Percentiles rank a stretch among this genome's conserved stretches.
Evolutionary conservation across 2,113 vertebrate genomes (phyloP).

Genomic region (Anhinga rufa): DNA sequence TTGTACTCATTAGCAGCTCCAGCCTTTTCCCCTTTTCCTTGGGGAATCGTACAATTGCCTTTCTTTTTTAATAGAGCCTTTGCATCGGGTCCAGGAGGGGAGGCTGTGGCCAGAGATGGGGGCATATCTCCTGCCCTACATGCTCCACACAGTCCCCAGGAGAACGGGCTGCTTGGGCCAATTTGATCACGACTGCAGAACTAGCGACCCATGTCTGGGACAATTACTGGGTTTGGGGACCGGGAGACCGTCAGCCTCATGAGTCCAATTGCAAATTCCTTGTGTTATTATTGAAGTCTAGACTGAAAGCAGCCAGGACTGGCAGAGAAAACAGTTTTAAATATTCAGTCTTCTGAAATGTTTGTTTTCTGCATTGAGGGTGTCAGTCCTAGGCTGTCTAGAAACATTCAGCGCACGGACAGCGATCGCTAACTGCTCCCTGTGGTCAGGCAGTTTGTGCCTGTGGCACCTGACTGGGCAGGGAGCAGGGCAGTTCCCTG

Average conservation of each 20-base stretch:
- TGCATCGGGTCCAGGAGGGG: not conserved
- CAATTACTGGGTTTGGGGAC: not conserved
- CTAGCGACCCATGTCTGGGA: not conserved
- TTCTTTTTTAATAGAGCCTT: constrained; percentile 3
- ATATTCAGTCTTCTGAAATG: not conserved
- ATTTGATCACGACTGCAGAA: not conserved
- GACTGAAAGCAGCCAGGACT: not conserved
- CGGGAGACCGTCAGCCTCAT: not conserved
- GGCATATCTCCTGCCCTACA: not conserved
- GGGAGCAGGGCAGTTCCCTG: not conserved
- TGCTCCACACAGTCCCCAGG: not conserved
- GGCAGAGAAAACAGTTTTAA: not conserved
- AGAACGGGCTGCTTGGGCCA: not conserved
- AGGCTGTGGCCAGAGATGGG: not conserved
- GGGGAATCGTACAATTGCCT: not conserved
- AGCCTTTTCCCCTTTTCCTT: constrained; percentile 30
- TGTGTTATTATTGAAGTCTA: not conserved
- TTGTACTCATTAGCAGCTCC: constrained; percentile 53
- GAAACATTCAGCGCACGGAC: not conserved
- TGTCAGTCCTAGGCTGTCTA: not conserved
- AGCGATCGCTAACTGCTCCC: not conserved
- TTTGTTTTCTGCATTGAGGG: not conserved
- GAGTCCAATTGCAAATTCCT: not conserved
- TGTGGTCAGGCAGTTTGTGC: not conserved
- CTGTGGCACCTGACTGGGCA: not conserved